Evolutionary conservation across 2,888 invertebrate genomes (phyloP), one percentile per base, ranked within the genome.

Genomic region (Choristoneura rosaceana): DNA sequence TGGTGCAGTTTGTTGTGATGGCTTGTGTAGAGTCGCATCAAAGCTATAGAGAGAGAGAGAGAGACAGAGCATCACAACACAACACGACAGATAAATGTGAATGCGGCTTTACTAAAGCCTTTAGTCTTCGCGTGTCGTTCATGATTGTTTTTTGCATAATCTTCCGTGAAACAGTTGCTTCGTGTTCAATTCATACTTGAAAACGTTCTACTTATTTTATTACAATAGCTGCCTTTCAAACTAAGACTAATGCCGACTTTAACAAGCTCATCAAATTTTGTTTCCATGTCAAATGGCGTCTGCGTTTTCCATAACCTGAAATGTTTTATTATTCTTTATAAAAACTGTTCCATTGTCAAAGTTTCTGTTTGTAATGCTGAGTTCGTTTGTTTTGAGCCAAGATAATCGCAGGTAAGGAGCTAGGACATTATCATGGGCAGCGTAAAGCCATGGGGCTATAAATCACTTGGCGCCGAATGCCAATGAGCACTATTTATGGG

Each of bases 351-450:
- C 47, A 15, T 47, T 7, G 5, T 38, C n/a, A 7, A 7, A 17
- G 17, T 17, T 8, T 52, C 17, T 52, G 15, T 52, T 52, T 52
- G 12, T 12, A 12, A 25, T 25, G 25, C 25, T 12, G 4, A 25
- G 75, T 63, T 68, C 60, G 65, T 41, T 58, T 60, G 58, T 41
- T 47, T 15, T 5, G 25, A 17, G 38, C 25, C 47, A 71, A 63
- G 60, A 71, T 50, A 45, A 38, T 64, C 76, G 73, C 77, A 80
- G 78, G 82, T 80, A 81, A 80, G 81, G 78, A 81, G 80, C 77
- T 86, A 82, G 83, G 82, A 78, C 84, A 88, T 91, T 90, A 90
- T 84, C 89, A 91, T 92, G 90, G 86, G 79, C 86, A 84, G 80
- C 85, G 79, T 78, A 80, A 38, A 63, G 58, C 71, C 41, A 58